Evolutionary conservation across 2,888 invertebrate species (phyloP).

Genomic region (Ophion costatus): DNA sequence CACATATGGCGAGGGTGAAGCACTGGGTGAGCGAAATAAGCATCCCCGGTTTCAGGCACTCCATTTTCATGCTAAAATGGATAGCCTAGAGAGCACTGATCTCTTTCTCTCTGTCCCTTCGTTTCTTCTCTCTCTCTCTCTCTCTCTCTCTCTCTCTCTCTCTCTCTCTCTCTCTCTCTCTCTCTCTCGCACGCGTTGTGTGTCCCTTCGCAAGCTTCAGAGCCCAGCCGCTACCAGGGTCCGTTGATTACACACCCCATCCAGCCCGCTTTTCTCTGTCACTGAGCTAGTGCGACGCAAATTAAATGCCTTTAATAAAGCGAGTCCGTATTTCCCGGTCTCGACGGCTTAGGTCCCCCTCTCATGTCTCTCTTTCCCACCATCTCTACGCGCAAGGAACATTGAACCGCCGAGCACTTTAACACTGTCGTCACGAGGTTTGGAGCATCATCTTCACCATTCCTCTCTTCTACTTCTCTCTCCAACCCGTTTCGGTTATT

Average conservation of each 20-base stretch:
- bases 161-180: not conserved
- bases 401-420: conserved; percentile 36
- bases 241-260: conserved; percentile 70
- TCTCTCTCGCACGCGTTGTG: not conserved
- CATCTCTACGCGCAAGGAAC: conserved; percentile 29
- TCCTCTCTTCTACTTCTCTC: conserved; percentile 10
- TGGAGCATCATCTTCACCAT: not conserved
- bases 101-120: not conserved
- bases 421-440: conserved; percentile 37
- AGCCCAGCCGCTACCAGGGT: conserved; percentile 59
- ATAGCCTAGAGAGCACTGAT: conserved; percentile 51
- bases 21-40: conserved; percentile 48
- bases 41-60: conserved; percentile 47
- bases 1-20: conserved; percentile 39
- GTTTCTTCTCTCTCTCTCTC: conserved; percentile 6
- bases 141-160: conserved; percentile 3
- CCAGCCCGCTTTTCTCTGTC: conserved; percentile 60
- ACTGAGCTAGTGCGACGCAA: conserved; percentile 72
- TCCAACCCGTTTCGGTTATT: conserved; percentile 17
- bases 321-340: conserved; percentile 72
- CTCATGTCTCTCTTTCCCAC: conserved; percentile 35
- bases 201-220: conserved; percentile 53
- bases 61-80: conserved; percentile 59
- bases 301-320: conserved; percentile 79
- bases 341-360: conserved; percentile 54